Percentiles rank a stretch among this genome's conserved stretches.
Conservation (phyloP, 2,888 invertebrate species). For the Tortricodes alternella region DNA sequence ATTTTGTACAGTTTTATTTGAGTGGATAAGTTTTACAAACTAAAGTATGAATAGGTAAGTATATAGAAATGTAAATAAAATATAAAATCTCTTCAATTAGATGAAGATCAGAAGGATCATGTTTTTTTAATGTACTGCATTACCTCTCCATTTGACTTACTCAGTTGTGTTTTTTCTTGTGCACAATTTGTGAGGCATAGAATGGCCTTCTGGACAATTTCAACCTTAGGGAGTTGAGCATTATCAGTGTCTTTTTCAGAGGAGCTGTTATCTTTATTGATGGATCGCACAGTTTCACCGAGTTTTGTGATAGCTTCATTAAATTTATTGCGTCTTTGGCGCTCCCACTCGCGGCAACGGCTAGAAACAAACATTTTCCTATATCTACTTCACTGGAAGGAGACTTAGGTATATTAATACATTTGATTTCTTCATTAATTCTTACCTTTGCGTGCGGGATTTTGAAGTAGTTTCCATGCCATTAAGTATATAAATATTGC, state of each 20-base stretch:
- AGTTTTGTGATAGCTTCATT: constrained; percentile 76
- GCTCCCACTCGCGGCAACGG: constrained; percentile 87
- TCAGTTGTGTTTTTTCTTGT: constrained; percentile 66
- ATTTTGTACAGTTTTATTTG: no score
- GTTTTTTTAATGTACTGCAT: background rate
- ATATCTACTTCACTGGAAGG: background rate
- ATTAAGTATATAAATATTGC: background rate
- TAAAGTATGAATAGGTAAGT: no score
- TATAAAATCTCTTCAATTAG: no score
- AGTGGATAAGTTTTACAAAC: no score
- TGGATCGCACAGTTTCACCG: constrained; percentile 62
- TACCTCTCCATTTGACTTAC: constrained; percentile 53
- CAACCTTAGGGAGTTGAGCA: constrained; percentile 71
- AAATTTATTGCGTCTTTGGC: constrained; percentile 85
- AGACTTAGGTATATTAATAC: background rate
- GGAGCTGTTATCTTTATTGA: constrained; percentile 51
- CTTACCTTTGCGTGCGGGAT: constrained; percentile 57
- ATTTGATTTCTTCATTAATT: background rate
- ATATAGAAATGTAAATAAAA: no score
- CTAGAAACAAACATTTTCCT: constrained; percentile 64
- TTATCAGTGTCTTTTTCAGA: constrained; percentile 53
- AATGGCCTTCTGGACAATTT: constrained; percentile 72
- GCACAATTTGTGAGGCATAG: constrained; percentile 58
- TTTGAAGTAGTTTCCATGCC: constrained; percentile 53
- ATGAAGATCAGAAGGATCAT: no score